These are phyloP conservation scores for Polietes domitor DNA, from an alignment of 2,888 invertebrate genomes.

Conservation along the genomic window DNA sequence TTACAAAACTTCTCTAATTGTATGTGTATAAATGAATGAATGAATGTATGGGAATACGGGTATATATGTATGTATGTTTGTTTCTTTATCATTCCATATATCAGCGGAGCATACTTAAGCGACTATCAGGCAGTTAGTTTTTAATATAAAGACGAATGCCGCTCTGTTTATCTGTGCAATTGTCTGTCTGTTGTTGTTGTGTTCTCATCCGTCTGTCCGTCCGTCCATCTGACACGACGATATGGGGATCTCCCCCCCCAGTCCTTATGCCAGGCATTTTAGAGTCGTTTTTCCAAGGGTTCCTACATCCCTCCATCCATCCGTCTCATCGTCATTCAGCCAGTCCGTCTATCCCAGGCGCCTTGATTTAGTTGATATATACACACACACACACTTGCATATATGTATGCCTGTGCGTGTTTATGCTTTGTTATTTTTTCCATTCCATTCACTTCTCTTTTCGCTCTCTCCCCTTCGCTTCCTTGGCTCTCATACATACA, in stretches of 20 bases:
- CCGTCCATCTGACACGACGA: too few species aligned
- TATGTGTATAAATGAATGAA: not conserved
- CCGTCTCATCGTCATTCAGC: too few species aligned
- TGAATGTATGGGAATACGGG: too few species aligned
- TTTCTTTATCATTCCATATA: not conserved
- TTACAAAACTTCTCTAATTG: too few species aligned
- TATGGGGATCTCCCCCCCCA: too few species aligned
- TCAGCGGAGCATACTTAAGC: not conserved
- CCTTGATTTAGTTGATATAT: too few species aligned
- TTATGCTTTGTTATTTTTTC: not conserved
- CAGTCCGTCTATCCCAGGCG: too few species aligned
- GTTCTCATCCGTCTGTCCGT: not conserved
- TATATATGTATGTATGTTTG: not conserved
- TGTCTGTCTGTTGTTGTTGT: constrained; percentile 6
- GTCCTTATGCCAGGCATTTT: too few species aligned
- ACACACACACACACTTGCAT: not conserved
- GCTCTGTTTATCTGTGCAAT: not conserved
- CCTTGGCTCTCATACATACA: not conserved
- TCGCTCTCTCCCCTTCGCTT: not conserved
- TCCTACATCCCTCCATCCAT: not conserved
- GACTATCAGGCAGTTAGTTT: not conserved
- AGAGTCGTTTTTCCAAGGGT: too few species aligned
- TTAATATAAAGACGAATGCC: constrained; percentile 18
- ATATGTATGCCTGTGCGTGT: not conserved
- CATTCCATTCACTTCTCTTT: not conserved